Conservation (phyloP, 2,888 invertebrate genomes). For the Zootermopsis nevadensis region DNA sequence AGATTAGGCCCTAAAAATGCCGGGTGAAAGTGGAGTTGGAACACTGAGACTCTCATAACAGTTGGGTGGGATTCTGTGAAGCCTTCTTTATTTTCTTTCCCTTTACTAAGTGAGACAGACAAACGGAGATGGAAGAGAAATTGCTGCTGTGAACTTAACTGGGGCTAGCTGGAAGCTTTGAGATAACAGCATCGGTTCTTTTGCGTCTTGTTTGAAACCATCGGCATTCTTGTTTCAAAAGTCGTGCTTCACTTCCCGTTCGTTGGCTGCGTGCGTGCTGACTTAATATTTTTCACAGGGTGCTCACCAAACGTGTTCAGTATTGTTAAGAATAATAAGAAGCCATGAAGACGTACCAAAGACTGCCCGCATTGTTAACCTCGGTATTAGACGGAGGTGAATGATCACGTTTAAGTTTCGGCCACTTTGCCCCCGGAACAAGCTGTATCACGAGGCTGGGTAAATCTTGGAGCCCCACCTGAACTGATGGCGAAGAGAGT, state of each 20-base stretch:
- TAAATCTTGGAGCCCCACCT: too few species aligned
- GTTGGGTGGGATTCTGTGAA: neutral
- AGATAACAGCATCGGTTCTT: neutral
- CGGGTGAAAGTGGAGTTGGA: constrained; percentile 8
- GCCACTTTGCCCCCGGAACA: too few species aligned
- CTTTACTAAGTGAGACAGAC: neutral
- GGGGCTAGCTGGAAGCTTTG: neutral
- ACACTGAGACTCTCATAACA: neutral
- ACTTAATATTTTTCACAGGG: neutral
- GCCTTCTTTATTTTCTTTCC: too few species aligned
- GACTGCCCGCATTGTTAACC: too few species aligned
- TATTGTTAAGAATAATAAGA: neutral
- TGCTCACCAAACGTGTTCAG: neutral
- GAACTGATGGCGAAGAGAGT: too few species aligned
- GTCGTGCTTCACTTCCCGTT: neutral
- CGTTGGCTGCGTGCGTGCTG: neutral
- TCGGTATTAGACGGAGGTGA: too few species aligned
- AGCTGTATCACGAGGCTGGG: too few species aligned
- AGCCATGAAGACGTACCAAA: too few species aligned
- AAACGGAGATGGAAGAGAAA: neutral
- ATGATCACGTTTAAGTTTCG: too few species aligned
- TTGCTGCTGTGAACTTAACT: constrained; percentile 1
- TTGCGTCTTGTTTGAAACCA: constrained; percentile 6
- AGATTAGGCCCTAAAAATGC: neutral
- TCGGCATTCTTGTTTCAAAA: neutral